phyloP scores from a whole-genome alignment of 1,140 invertebrate genomes.

The Drosophila jambulina region DNA sequence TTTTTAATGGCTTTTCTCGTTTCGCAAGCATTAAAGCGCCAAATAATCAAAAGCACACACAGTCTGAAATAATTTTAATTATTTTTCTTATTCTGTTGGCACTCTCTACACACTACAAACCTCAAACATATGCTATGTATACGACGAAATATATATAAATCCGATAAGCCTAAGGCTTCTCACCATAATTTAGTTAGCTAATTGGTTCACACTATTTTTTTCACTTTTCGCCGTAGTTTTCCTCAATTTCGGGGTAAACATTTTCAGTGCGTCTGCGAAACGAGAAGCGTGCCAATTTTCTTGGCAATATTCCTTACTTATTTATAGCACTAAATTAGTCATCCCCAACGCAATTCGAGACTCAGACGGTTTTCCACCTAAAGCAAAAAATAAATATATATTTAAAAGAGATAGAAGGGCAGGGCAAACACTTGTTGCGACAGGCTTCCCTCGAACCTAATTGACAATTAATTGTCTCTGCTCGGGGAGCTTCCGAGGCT shows the following conservation, averaged over 20 bases:
- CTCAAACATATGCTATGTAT: slow-evolving; percentile 34
- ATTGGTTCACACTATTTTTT: slow-evolving; percentile 70
- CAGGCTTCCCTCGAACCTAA: slow-evolving; percentile 54
- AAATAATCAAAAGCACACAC: slow-evolving; percentile 43
- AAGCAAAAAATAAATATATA: slow-evolving; percentile 9
- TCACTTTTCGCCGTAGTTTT: slow-evolving; percentile 31
- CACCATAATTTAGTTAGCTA: slow-evolving; percentile 70
- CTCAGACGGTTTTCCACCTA: slow-evolving; percentile 45
- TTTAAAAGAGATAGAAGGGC: slow-evolving; percentile 39
- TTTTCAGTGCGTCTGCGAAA: slow-evolving; percentile 32
- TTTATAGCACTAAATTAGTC: slow-evolving; percentile 76
- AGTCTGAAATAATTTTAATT: slow-evolving; percentile 23
- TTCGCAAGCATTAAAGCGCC: slow-evolving; percentile 17
- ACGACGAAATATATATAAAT: slow-evolving; percentile 10
- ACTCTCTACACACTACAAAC: slow-evolving; percentile 19
- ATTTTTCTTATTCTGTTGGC: slow-evolving; percentile 9
- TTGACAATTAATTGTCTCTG: slow-evolving; percentile 68
- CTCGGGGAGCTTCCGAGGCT: slow-evolving; percentile 15
- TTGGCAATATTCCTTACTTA: slow-evolving; percentile 64
- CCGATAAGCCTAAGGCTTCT: slow-evolving; percentile 54
- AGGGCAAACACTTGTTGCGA: slow-evolving; percentile 68
- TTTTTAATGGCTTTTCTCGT: slow-evolving; percentile 19
- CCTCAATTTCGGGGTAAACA: slow-evolving; percentile 23
- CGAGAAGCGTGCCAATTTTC: slow-evolving; percentile 81
- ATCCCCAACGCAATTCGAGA: slow-evolving; percentile 38